Evolutionary conservation across 2,797 vertebrate species (phyloP).

Genomic region (Gastrophryne carolinensis): DNA sequence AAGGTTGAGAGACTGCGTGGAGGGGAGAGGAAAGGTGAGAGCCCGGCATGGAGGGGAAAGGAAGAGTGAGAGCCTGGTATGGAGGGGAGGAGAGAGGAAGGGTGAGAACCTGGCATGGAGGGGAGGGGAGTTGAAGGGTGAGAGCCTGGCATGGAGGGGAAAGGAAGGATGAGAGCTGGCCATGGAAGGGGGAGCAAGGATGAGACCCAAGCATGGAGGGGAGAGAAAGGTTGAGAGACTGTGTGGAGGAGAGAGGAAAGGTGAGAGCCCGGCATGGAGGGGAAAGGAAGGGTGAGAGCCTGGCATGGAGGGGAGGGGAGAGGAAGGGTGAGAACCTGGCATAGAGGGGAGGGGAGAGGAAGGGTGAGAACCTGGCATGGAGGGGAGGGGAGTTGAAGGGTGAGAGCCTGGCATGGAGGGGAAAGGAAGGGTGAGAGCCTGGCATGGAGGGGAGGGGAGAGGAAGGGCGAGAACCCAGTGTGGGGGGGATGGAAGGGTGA

Average conservation of each 20-base stretch:
- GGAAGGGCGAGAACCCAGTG: background rate
- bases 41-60: background rate
- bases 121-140: too few species aligned
- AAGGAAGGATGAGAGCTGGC: conserved; percentile 5
- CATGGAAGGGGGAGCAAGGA: background rate
- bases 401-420: conserved; percentile 84
- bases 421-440: conserved; percentile 13
- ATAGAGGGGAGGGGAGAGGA: conserved; percentile 5
- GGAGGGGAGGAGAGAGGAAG: conserved; percentile 27
- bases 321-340: conserved; percentile 9
- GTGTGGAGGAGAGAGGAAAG: background rate
- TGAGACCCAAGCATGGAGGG: conserved; percentile 84
- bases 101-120: background rate
- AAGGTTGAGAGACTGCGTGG: too few species aligned
- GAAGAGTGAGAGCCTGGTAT: too few species aligned
- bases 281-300: conserved; percentile 14
- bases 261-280: too few species aligned
- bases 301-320: background rate
- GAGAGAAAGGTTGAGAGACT: conserved; percentile 12
- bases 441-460: background rate
- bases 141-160: conserved; percentile 80
- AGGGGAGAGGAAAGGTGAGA: conserved; percentile 30
- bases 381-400: too few species aligned
- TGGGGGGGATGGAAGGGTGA: background rate
- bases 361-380: background rate